A percentile compares a stretch with the other conserved stretches of the same genome.
Evolutionary conservation across 2,797 vertebrate species (phyloP).

Genomic region (Basileuterus tristriatus): DNA sequence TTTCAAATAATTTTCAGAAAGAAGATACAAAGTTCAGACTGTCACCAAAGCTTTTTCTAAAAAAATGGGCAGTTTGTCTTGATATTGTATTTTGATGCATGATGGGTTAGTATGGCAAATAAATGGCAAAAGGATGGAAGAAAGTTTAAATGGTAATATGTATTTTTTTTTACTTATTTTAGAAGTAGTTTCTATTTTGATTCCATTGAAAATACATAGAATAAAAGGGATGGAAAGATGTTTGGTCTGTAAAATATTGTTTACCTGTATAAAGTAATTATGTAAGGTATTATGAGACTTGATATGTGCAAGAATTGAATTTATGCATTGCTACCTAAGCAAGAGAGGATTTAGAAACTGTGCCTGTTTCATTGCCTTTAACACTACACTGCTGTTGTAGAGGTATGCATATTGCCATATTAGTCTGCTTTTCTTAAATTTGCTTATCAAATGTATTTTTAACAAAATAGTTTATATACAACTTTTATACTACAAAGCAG

Average conservation of each 20-base stretch:
- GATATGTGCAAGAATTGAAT: neutral
- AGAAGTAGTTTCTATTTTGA: conserved; percentile 49
- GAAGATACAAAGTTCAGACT: conserved; percentile 14
- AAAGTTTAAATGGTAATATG: conserved; percentile 43
- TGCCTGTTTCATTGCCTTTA: neutral
- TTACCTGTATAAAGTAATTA: conserved; percentile 18
- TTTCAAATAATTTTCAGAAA: neutral
- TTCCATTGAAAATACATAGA: conserved; percentile 31
- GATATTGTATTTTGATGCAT: conserved; percentile 2
- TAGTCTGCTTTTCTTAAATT: conserved; percentile 52
- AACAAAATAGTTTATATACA: conserved; percentile 74
- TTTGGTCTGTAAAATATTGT: neutral
- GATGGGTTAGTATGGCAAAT: neutral
- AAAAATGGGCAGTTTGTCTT: neutral
- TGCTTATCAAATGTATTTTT: conserved; percentile 72
- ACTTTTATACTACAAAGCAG: conserved; percentile 78
- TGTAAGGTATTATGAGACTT: neutral
- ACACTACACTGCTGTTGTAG: conserved; percentile 26
- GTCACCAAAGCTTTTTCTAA: neutral
- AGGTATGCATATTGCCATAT: neutral
- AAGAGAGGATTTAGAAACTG: neutral
- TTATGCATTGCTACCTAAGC: neutral
- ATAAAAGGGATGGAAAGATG: neutral
- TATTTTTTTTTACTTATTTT: conserved; percentile 57
- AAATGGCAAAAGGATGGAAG: conserved; percentile 22